These are phyloP conservation scores for Leucosticte australis DNA, from an alignment of 2,113 vertebrate species.

Conservation along the genomic window DNA sequence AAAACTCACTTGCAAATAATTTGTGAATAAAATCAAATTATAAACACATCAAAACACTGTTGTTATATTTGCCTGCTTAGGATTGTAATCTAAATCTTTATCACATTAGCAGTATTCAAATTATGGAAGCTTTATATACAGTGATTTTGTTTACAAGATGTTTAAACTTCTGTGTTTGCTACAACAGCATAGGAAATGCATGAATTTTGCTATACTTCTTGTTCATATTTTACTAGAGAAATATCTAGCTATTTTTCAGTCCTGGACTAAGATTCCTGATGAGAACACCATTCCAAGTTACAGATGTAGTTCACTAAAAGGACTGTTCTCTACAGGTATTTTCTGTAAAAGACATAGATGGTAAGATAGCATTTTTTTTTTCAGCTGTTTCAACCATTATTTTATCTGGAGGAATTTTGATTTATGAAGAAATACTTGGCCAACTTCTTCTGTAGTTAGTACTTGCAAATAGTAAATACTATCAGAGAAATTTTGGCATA, in stretches of 20 bases:
- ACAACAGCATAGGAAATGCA: neutral
- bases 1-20: neutral
- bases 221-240: neutral
- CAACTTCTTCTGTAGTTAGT: neutral
- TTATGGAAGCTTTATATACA: neutral
- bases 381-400: neutral
- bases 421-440: neutral
- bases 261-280: neutral
- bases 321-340: neutral
- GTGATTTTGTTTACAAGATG: neutral
- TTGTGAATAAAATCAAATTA: neutral
- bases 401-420: neutral
- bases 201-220: neutral
- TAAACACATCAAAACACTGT: neutral
- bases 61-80: neutral
- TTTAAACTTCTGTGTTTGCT: neutral
- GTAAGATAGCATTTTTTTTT: neutral
- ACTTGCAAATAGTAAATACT: neutral
- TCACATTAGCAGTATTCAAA: neutral
- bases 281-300: neutral
- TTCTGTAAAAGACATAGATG: neutral
- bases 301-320: neutral
- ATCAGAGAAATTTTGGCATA: neutral
- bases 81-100: neutral
- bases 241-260: neutral